Percentiles rank a stretch among this genome's conserved stretches.
Conservation (phyloP, 1,140 invertebrate species). For the Himalopsyche phryganea region DNA sequence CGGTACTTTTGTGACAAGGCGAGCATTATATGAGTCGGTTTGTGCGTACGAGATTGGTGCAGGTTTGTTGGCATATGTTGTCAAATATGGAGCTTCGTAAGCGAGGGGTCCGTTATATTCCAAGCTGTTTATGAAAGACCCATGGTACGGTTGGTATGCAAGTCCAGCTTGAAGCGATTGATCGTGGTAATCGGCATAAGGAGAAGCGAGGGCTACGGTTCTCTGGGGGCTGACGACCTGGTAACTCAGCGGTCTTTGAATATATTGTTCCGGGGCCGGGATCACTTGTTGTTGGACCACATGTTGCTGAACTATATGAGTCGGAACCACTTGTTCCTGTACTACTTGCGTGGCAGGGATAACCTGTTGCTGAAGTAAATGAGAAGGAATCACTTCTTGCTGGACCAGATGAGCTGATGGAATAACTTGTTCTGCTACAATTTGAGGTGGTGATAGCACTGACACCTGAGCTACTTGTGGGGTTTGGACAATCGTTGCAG, state of each 20-base stretch:
- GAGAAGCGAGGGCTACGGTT: no score
- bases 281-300: not conserved
- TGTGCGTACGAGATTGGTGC: conserved; percentile 17
- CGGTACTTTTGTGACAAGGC: conserved; percentile 29
- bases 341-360: no score
- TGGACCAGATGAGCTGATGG: no score
- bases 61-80: not conserved
- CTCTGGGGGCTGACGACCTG: no score
- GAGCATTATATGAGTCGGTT: conserved; percentile 16
- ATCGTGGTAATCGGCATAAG: no score
- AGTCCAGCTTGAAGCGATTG: not conserved
- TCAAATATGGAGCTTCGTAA: conserved; percentile 7
- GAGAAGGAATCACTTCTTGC: no score
- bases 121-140: not conserved
- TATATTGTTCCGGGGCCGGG: not conserved
- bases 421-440: no score
- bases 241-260: no score
- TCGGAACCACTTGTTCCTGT: not conserved
- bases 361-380: no score
- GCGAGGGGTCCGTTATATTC: conserved; percentile 3
- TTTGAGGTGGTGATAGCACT: no score
- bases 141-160: conserved; percentile 2
- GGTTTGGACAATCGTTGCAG: no score
- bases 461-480: no score
- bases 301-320: not conserved